Evolutionary conservation across 2,888 invertebrate species (phyloP), one percentile per base, ranked within the genome.

Genomic region (Agriopis leucophaearia): DNA sequence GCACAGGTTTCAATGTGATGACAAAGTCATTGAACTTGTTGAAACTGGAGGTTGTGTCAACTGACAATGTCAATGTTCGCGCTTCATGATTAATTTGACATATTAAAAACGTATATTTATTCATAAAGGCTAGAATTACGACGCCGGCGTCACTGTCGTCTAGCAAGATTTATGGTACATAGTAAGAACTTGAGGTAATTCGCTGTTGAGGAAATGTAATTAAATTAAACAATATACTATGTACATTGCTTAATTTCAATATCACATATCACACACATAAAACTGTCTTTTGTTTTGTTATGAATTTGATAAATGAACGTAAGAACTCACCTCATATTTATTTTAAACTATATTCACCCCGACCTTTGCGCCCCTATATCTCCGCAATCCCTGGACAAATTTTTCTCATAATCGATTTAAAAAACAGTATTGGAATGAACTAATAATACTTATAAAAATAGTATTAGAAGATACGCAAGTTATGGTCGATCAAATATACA

Each of bases 11-110:
- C 35, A 55, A 70, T 65, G 51, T 48, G 38, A 55, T 27, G 55
- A 50, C 35, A 60, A 69, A 48, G 74, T 56, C 74, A 71, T 69
- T 72, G 76, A 78, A 74, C 75, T 70, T 70, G 62, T 68, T 69
- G 54, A 73, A 56, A 66, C 10, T 64, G 52, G 35, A 68, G 59
- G 51, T 61, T 66, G 70, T 71, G 63, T 71, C 68, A 71, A 74
- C 66, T 70, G 64, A 64, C 57, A 68, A 66, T 60, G 72, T 71
- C 74, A 71, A 72, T 63, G 71, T 64, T 62, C 74, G 61, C 67
- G 38, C 45, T 45, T 66, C 56, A 13, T 61, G 59, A 66, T 69
- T 61, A 66, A 65, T 73, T 66, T 71, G 51, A 69, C 65, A 55
- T 57, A 57, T 66, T 61, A 52, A 52, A 62, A 50, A 55, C 38